A percentile compares a stretch with the other conserved stretches of the same genome.
Evolutionary conservation across 2,113 vertebrate species (phyloP).

Genomic region (Calidris pygmaea): DNA sequence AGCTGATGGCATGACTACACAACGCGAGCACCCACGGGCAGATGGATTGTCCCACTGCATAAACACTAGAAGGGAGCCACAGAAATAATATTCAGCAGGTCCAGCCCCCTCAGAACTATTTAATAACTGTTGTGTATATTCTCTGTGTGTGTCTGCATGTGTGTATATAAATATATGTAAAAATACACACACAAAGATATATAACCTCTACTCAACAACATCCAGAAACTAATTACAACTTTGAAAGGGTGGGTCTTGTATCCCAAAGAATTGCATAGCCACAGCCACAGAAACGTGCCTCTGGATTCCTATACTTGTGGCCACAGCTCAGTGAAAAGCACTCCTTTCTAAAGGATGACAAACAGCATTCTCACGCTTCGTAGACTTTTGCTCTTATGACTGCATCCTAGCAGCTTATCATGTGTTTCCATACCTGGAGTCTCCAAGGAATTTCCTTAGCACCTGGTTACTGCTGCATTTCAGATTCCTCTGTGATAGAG

Average conservation of each 20-base stretch:
- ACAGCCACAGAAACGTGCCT: not conserved
- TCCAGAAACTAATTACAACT: conserved; percentile 23
- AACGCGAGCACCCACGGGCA: not conserved
- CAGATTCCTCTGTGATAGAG: not conserved
- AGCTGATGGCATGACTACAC: not conserved
- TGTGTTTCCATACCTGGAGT: not conserved
- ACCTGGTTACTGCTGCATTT: not conserved
- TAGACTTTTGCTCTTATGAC: not conserved
- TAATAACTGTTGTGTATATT: not conserved
- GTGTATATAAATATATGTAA: not conserved
- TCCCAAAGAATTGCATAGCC: not conserved
- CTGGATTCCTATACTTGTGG: not conserved
- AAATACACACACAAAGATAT: not conserved
- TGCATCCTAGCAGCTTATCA: not conserved
- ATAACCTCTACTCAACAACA: not conserved
- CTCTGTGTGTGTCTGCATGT: not conserved
- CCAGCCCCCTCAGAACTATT: not conserved
- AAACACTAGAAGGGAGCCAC: not conserved
- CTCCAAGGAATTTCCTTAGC: conserved; percentile 27
- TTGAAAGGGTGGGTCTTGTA: not conserved
- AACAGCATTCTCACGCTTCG: not conserved
- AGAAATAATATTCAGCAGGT: not conserved
- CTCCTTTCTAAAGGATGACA: not conserved
- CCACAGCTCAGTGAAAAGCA: conserved; percentile 5
- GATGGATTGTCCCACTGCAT: not conserved